phyloP scores from a whole-genome alignment of 1,140 invertebrate species.

The Amyelois transitella region DNA sequence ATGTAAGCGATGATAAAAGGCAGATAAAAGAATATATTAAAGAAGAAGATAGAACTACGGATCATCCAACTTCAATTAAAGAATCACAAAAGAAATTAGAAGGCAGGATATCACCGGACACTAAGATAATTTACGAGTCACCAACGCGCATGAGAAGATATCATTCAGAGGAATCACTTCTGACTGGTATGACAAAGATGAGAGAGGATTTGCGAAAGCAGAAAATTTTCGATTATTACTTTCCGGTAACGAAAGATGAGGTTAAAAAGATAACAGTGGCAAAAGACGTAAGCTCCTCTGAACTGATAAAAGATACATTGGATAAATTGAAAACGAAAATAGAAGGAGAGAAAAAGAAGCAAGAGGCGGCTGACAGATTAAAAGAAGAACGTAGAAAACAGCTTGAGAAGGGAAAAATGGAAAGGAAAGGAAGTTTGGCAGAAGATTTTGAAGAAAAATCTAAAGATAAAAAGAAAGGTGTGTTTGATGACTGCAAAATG shows the following conservation, averaged over 20 bases:
- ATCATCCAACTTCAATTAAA: neutral
- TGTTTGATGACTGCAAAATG: too few relatives aligned
- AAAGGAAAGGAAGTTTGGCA: slow-evolving; percentile 1
- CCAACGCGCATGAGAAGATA: neutral
- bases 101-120: neutral
- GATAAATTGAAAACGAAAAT: slow-evolving; percentile 25
- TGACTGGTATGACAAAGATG: slow-evolving; percentile 2
- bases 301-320: slow-evolving; percentile 39
- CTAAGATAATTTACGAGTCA: neutral
- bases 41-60: too few relatives aligned
- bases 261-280: slow-evolving; percentile 10
- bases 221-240: slow-evolving; percentile 31
- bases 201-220: neutral
- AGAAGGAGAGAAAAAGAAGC: slow-evolving; percentile 20
- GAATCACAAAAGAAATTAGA: neutral
- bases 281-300: slow-evolving; percentile 32
- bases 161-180: slow-evolving; percentile 5
- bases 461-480: neutral
- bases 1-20: neutral
- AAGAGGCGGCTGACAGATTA: slow-evolving; percentile 6
- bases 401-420: slow-evolving; percentile 5
- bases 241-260: slow-evolving; percentile 20
- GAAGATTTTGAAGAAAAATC: neutral
- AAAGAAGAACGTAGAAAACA: slow-evolving; percentile 7
- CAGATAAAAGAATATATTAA: neutral